Evolutionary conservation across 2,888 invertebrate genomes (phyloP).

Genomic region (Eupithecia centaureata): DNA sequence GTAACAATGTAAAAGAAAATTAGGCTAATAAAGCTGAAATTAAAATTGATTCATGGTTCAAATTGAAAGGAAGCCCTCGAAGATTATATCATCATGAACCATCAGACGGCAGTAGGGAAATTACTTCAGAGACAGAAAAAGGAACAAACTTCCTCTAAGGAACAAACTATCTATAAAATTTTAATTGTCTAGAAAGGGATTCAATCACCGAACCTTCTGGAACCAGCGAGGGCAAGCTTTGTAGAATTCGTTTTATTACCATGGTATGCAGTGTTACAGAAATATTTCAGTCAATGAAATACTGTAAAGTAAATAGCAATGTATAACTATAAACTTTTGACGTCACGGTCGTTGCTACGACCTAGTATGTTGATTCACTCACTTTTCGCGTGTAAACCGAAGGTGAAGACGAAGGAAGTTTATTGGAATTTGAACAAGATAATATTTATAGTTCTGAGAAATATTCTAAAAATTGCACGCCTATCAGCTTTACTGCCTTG

Average conservation of each 20-base stretch:
- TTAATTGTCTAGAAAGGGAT: constrained; percentile 41
- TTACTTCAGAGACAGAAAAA: constrained; percentile 2
- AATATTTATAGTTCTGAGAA: constrained; percentile 76
- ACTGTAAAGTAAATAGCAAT: constrained; percentile 71
- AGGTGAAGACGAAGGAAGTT: constrained; percentile 77
- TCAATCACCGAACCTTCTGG: constrained; percentile 38
- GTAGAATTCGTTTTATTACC: constrained; percentile 33
- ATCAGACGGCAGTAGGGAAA: constrained; percentile 5
- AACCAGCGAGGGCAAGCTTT: constrained; percentile 36
- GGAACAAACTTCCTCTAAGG: too few species aligned
- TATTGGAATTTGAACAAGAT: constrained; percentile 72
- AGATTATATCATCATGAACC: background rate
- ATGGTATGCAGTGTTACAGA: constrained; percentile 27
- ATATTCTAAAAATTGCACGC: constrained; percentile 74
- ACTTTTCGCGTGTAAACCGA: constrained; percentile 62
- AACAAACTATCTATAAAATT: constrained; percentile 43
- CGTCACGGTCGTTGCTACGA: constrained; percentile 75
- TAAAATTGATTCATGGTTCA: background rate
- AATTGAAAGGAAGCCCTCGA: background rate
- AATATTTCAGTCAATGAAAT: constrained; percentile 77
- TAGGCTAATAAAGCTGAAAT: background rate
- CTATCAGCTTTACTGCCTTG: constrained; percentile 53
- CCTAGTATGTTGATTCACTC: constrained; percentile 66
- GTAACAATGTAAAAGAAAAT: background rate
- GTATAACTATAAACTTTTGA: constrained; percentile 68